Base-by-base conservation (phyloP, 2,888 invertebrate species). In the Mongoloraphidia duomilia region DNA sequence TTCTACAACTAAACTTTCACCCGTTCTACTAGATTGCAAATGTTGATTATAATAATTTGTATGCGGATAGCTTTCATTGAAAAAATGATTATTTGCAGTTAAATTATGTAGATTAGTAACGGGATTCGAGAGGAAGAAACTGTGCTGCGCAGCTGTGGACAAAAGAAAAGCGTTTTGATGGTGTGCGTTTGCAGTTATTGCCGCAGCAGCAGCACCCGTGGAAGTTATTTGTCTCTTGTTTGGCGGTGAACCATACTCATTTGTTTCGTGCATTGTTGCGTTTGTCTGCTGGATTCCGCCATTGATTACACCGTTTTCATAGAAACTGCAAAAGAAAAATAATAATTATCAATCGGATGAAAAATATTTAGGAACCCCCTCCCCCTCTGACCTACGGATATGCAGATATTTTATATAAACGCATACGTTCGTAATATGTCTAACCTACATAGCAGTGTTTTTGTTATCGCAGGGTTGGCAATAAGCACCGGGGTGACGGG, bases 301-400 rank as follows among this genome's bases (percentile, higher is more conserved):
- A 8, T 37, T 9, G 11, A 43, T 63, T 13, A 62, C 45, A 34
- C 65, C 65, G 50, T 65, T 59, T 35, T 77, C 77, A 64, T 75
- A 76, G 59, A 74, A 72, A 42, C 76, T 76, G 65, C 0, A 58
- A 54, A 55, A 17, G 50, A 53, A 38, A 46, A 11, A 13, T n/a
- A 9, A 10, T 9, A 44, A 26, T 26, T 26, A 26, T 26, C 26
- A 26, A 26, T 6, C 26, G 26, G 6, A 26, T 1, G 26, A 26
- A 26, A 26, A 26, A 26, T 26, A 26, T 26, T 26, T 6, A 26
- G 26, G n/a, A n/a, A 26, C 6, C 6, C 26, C 26, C 26, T 26
- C 26, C 26, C 26, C 26, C 3, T 26, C 26, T 26, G 26, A 6
- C 26, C 26, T 5, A 26, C 6, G 26, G 26, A 26, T 26, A 26